Percentiles rank a stretch among this genome's conserved stretches.
Evolutionary conservation across 2,888 invertebrate genomes (phyloP).

Genomic region (Eupithecia insigniata): DNA sequence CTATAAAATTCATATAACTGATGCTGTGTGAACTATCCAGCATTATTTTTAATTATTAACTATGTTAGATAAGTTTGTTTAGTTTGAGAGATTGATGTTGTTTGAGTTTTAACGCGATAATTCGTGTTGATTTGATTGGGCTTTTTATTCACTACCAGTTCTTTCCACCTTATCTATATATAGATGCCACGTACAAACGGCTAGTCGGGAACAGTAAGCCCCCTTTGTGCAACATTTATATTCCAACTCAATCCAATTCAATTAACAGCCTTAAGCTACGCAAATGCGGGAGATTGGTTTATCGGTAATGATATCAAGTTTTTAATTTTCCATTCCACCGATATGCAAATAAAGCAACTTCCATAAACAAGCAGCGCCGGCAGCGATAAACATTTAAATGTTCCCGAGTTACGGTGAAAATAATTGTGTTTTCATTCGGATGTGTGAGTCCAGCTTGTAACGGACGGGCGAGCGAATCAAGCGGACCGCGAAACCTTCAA

Average conservation of each 20-base stretch:
- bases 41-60: no score
- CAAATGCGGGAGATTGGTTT: conserved; percentile 25
- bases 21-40: no score
- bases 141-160: not conserved
- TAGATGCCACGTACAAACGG: not conserved
- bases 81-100: not conserved
- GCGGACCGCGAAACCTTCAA: conserved; percentile 83
- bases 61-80: no score
- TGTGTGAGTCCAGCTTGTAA: conserved; percentile 75
- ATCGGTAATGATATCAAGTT: conserved; percentile 40
- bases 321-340: conserved; percentile 47
- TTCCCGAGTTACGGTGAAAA: conserved; percentile 66
- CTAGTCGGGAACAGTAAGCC: not conserved
- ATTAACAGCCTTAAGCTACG: conserved; percentile 29
- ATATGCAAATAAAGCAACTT: conserved; percentile 51
- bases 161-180: no score
- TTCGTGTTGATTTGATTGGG: not conserved
- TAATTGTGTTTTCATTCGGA: conserved; percentile 76
- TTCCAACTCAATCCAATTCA: conserved; percentile 7
- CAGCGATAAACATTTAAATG: conserved; percentile 61
- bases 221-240: not conserved
- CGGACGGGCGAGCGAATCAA: conserved; percentile 78
- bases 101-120: not conserved
- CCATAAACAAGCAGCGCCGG: conserved; percentile 42
- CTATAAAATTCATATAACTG: not conserved